Evolutionary conservation across 2,888 invertebrate species (phyloP).

Genomic region (Chrysina gloriosa): DNA sequence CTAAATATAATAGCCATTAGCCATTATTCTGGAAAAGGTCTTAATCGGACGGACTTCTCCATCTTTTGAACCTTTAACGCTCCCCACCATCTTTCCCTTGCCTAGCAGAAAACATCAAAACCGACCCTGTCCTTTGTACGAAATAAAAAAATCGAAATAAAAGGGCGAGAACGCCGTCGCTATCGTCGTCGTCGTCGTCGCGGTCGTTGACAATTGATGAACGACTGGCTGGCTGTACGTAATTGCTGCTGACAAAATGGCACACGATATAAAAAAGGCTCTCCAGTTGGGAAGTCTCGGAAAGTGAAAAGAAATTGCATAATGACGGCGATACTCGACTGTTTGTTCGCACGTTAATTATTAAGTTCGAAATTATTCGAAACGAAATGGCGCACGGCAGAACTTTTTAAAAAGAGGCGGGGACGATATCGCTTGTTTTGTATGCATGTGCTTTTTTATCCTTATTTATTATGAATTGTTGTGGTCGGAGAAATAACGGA

Average conservation of each 20-base stretch:
- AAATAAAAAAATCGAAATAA: too few relatives aligned
- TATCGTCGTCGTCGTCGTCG: too few relatives aligned
- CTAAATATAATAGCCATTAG: too few relatives aligned
- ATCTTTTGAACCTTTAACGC: too few relatives aligned
- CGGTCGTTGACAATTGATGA: constrained; percentile 3
- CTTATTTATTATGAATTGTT: too few relatives aligned
- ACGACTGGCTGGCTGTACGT: background rate
- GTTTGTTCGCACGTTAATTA: constrained; percentile 7
- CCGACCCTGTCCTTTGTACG: background rate
- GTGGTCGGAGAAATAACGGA: too few relatives aligned
- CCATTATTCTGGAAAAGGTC: too few relatives aligned
- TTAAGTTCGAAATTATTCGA: background rate
- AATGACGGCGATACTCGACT: background rate
- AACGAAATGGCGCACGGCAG: too few relatives aligned
- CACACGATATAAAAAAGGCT: background rate
- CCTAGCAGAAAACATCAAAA: background rate
- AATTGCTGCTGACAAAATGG: constrained; percentile 8
- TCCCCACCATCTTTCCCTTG: background rate
- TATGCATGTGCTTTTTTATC: too few relatives aligned
- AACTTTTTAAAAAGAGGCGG: too few relatives aligned
- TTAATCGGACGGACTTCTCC: too few relatives aligned
- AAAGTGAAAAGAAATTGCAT: background rate
- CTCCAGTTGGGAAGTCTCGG: background rate
- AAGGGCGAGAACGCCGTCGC: background rate
- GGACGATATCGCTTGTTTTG: too few relatives aligned